Percentiles rank a stretch among this genome's conserved stretches.
These are phyloP conservation scores for Brotogeris chrysoptera DNA, from an alignment of 2,797 vertebrate genomes.

Conservation along the genomic window DNA sequence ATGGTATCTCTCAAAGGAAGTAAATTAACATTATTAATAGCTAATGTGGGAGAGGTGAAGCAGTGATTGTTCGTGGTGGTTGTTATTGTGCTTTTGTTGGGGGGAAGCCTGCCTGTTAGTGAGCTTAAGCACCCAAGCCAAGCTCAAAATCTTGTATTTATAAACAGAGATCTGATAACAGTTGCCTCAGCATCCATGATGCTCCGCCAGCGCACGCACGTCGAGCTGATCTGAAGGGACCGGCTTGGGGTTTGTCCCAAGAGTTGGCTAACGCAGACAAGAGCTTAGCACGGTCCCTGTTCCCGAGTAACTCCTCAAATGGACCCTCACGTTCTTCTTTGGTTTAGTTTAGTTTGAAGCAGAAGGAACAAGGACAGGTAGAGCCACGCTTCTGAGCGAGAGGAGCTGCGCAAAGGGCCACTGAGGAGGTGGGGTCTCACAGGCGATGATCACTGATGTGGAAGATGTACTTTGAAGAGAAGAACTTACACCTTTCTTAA, in stretches of 20 bases:
- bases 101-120: constrained; percentile 43
- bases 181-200: constrained; percentile 33
- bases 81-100: constrained; percentile 58
- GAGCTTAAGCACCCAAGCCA: constrained; percentile 41
- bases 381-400: not conserved
- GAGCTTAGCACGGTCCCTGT: not conserved
- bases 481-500: not conserved
- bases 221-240: not conserved
- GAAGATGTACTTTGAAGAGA: not conserved
- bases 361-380: not conserved
- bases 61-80: constrained; percentile 47
- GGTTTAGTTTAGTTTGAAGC: not conserved
- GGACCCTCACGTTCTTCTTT: not conserved
- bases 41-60: constrained; percentile 64
- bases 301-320: rapidly evolving
- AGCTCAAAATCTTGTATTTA: constrained; percentile 48
- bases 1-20: constrained; percentile 63
- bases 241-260: not conserved
- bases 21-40: constrained; percentile 71
- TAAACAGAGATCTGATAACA: constrained; percentile 60
- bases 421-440: not conserved
- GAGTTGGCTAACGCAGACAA: not conserved
- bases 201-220: constrained; percentile 43
- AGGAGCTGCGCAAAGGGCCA: not conserved
- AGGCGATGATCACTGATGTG: not conserved